Evolutionary conservation across 1,140 invertebrate species (phyloP), one percentile per base, ranked within the genome.

Genomic region (Dendroctonus ponderosae): DNA sequence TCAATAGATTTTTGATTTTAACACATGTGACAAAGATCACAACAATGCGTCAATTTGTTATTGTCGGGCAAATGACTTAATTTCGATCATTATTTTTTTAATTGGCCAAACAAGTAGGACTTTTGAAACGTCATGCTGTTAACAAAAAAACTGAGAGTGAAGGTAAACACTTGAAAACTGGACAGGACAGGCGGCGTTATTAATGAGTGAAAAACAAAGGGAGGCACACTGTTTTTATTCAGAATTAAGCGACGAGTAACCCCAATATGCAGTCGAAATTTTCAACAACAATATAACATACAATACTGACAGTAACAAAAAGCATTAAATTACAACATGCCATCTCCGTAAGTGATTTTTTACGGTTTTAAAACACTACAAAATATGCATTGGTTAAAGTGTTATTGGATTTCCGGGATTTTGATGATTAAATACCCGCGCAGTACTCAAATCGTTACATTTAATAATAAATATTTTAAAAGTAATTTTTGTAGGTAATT

Each of bases 231-330:
- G 12, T 56, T 62, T 61, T 62, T 54, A 41, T 57, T 51, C 38
- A 43, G 41, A 6, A 51, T 43, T 44, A 66, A 66, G 54, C 64
- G 41, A 60, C 62, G 57, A 61, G 42, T 52, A 60, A 11, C 42
- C 51, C 65, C 54, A 61, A 43, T 67, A 51, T 26, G 60, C 42
- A 61, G 15, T 52, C 40, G 12, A 6, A 56, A 49, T 46, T 8
- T 67, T 42, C 40, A 48, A 58, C 51, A 69, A 69, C 67, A 62
- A 70, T 70, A 70, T 71, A 72, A 76, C 74, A 76, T 73, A 76
- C 74, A 74, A 71, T 75, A 75, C 69, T 72, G 74, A 68, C 74
- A 72, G 74, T 72, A 63, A 73, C 68, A 68, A 67, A 60, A 64
- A 72, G 67, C 62, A 62, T 65, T 58, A 72, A 59, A 72, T 61